Conservation (phyloP, 2,888 invertebrate genomes). For the Ophion obscuratus region DNA sequence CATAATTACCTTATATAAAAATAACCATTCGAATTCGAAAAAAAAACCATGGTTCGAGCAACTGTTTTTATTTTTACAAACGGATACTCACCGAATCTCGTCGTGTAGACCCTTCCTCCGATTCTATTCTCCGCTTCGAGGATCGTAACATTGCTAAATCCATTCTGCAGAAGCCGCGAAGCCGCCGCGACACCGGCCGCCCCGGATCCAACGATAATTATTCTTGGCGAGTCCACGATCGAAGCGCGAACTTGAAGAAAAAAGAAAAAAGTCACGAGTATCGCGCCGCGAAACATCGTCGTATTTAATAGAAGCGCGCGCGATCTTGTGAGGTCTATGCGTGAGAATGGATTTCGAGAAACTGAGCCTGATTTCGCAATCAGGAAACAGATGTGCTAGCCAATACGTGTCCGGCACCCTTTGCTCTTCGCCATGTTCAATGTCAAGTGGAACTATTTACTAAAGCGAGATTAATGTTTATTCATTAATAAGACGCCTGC, state of each 20-base stretch:
- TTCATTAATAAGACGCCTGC: constrained; percentile 38
- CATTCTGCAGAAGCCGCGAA: constrained; percentile 83
- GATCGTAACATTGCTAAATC: constrained; percentile 84
- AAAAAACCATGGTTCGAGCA: neutral
- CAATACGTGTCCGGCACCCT: constrained; percentile 15
- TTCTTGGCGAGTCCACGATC: constrained; percentile 67
- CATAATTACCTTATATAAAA: too few relatives aligned
- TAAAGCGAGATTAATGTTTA: constrained; percentile 38
- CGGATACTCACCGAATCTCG: constrained; percentile 80
- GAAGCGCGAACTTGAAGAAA: constrained; percentile 10
- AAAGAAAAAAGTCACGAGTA: constrained; percentile 37
- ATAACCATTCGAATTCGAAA: too few relatives aligned
- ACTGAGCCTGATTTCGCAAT: constrained; percentile 86
- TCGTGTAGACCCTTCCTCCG: constrained; percentile 84
- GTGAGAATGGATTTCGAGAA: constrained; percentile 31
- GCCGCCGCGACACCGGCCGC: constrained; percentile 86
- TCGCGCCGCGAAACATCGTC: constrained; percentile 32
- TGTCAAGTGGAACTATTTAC: constrained; percentile 45
- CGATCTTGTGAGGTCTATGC: constrained; percentile 11
- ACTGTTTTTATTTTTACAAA: neutral
- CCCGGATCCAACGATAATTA: constrained; percentile 86
- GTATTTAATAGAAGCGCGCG: constrained; percentile 12
- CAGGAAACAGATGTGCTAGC: constrained; percentile 85
- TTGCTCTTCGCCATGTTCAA: constrained; percentile 47
- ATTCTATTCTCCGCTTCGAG: constrained; percentile 84